phyloP scores from a whole-genome alignment of 2,797 vertebrate genomes.

The Sciurus vulgaris region DNA sequence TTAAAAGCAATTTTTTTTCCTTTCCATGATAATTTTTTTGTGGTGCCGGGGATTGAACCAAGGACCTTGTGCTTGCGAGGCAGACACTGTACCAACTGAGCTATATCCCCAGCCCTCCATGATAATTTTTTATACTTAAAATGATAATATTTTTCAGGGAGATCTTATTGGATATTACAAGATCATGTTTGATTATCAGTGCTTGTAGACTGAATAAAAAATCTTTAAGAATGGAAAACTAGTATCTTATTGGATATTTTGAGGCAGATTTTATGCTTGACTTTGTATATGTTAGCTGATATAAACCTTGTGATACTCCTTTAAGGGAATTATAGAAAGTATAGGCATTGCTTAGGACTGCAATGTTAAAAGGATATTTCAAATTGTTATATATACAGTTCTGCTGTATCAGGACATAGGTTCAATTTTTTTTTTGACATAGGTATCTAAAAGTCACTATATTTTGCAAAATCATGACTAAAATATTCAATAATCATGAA shows the following conservation, averaged over 20 bases:
- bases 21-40: too few species aligned
- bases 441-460: slow-evolving; percentile 14
- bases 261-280: slow-evolving; percentile 4
- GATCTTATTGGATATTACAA: not conserved
- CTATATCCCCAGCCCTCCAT: too few species aligned
- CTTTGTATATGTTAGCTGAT: slow-evolving; percentile 4
- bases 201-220: slow-evolving; percentile 12
- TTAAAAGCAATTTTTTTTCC: not conserved
- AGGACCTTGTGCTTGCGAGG: too few species aligned
- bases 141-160: slow-evolving; percentile 54
- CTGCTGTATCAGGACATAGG: not conserved
- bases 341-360: not conserved
- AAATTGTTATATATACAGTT: slow-evolving; percentile 1
- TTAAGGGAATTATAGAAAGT: slow-evolving; percentile 16
- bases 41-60: too few species aligned
- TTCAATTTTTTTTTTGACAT: too few species aligned
- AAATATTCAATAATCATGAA: slow-evolving; percentile 5
- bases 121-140: slow-evolving; percentile 19
- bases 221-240: slow-evolving; percentile 43
- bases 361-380: slow-evolving; percentile 31
- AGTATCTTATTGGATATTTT: slow-evolving; percentile 35
- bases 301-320: slow-evolving; percentile 1
- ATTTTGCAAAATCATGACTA: slow-evolving; percentile 9
- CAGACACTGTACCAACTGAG: too few species aligned
- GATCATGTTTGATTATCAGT: slow-evolving; percentile 44